These are phyloP conservation scores for Atractosteus spatula DNA, from an alignment of 2,113 vertebrate genomes.

Conservation along the genomic window DNA sequence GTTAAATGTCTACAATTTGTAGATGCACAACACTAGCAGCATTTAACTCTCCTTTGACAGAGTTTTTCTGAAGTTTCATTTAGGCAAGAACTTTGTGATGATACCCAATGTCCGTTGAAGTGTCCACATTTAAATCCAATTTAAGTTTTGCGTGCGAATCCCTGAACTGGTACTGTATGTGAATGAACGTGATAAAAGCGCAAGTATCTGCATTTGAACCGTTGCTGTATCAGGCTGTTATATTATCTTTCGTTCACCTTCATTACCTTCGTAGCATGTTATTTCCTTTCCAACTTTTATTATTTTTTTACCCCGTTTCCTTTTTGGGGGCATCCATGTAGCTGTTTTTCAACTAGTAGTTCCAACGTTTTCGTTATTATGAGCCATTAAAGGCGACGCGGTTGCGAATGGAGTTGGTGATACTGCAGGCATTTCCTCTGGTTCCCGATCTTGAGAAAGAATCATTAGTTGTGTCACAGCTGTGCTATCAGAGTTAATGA, in stretches of 20 bases:
- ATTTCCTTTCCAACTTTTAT: slow-evolving; percentile 7
- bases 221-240: background rate
- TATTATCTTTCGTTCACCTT: slow-evolving; percentile 7
- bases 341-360: slow-evolving; percentile 26
- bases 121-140: too few relatives aligned
- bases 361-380: slow-evolving; percentile 31
- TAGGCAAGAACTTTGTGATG: too few relatives aligned
- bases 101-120: too few relatives aligned
- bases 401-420: slow-evolving; percentile 37
- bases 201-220: background rate
- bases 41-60: too few relatives aligned
- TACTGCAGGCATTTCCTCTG: slow-evolving; percentile 34
- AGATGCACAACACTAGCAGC: too few relatives aligned
- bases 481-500: slow-evolving; percentile 45
- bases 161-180: background rate
- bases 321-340: slow-evolving; percentile 10
- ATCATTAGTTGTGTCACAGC: slow-evolving; percentile 49
- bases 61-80: too few relatives aligned
- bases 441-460: slow-evolving; percentile 35
- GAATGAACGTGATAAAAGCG: background rate
- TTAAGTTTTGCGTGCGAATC: background rate
- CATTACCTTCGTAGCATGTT: slow-evolving; percentile 16
- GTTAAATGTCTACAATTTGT: too few relatives aligned
- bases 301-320: background rate
- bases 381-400: slow-evolving; percentile 33